phyloP scores from a whole-genome alignment of 2,113 vertebrate species.

The Trematocara marginatum region DNA sequence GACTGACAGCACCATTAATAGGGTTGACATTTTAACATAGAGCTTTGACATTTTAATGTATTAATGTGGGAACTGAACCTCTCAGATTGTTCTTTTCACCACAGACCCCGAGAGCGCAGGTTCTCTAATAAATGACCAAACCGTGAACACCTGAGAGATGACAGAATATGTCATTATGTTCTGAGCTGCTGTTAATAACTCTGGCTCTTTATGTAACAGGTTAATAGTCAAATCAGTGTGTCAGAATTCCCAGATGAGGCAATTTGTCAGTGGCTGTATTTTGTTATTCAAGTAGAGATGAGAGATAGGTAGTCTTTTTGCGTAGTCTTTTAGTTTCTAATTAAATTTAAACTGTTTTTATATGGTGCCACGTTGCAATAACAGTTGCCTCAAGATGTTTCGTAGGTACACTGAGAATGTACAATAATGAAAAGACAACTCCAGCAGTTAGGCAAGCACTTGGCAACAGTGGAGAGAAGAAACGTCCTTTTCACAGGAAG shows the following conservation, averaged over 20 bases:
- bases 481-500: not conserved
- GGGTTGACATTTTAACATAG: conserved; percentile 70
- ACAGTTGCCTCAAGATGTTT: not conserved
- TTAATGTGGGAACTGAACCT: conserved; percentile 53
- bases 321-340: not conserved
- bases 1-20: conserved; percentile 67
- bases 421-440: not conserved
- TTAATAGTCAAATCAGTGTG: conserved; percentile 41
- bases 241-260: not conserved
- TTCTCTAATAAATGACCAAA: conserved; percentile 37
- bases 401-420: not conserved
- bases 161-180: conserved; percentile 28
- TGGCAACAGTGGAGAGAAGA: not conserved
- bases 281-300: not conserved
- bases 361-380: not conserved
- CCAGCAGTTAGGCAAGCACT: not conserved
- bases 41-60: conserved; percentile 67
- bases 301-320: not conserved
- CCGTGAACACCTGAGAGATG: conserved; percentile 13
- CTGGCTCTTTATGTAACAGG: conserved; percentile 17
- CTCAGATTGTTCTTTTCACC: conserved; percentile 51
- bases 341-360: not conserved
- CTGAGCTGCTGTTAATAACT: conserved; percentile 33
- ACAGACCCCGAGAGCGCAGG: not conserved
- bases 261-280: not conserved